Base-by-base conservation (phyloP, 2,888 invertebrate genomes). In the Eristalis arbustorum region DNA sequence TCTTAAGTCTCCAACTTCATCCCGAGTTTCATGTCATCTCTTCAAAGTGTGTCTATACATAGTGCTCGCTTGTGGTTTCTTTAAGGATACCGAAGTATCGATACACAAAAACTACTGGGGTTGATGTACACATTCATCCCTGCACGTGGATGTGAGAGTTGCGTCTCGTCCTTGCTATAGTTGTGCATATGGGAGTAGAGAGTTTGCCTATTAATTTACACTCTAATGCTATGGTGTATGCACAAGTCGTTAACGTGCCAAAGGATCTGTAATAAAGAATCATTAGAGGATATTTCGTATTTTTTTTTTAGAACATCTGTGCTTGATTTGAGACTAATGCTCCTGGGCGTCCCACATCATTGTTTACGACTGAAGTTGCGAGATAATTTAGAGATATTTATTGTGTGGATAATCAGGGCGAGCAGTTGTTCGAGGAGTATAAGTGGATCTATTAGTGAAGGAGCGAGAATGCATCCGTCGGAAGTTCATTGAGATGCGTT, bases 191-290 rank as follows among this genome's bases (percentile, higher is more conserved):
- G 63, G 49, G 25, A 49, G 13, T 49, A 62, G 67, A 37, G 77
- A 49, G 18, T 69, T 63, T 37, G 63, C 57, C 77, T 69, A 77
- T 69, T 69, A 69, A 77, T 77, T 77, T 63, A 69, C 56, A 63
- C 69, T 37, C 56, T 56, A 63, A 62, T 77, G 69, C 25, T 63
- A 23, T 14, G 49, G 25, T 56, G 62, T 8, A 69, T 56, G 63
- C 77, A 69, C 62, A 76, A 56, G 68, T 25, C 49, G 49, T 68
- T 56, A 49, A 56, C 62, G 49, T 68, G 76, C 25, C 77, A 28
- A 49, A 63, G 63, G 62, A 68, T 62, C 68, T 34, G 69, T 69
- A 49, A 76, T 63, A 40, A 63, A n/a, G 56, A 40, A 37, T 25
- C 10, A 63, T 68, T 77, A 62, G 62, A 40, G 62, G 49, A 49